Evolutionary conservation across 2,888 invertebrate species (phyloP), one percentile per base, ranked within the genome.

Genomic region (Neoaliturus tenellus): DNA sequence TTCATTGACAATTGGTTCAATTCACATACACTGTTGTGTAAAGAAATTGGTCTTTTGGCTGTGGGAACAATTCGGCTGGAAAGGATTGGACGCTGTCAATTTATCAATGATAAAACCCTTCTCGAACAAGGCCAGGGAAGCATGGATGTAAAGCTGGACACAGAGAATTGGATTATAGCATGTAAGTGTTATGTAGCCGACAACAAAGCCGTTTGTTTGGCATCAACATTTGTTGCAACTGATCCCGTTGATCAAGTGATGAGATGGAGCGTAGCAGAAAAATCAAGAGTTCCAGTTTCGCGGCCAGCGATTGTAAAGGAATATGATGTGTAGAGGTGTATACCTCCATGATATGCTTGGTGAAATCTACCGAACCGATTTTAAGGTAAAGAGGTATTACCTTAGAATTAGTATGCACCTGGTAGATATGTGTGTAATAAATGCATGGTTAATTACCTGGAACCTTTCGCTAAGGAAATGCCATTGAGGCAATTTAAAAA

Each of bases 251-350:
- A 84, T 83, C 86, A 85, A 55, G 85, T 85, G 48, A 84, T 84
- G 69, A 83, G 87, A 12, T 88, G 85, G 87, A 87, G 84, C 83
- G 86, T 87, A 23, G 67, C 48, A 25, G 58, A 80, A 23, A 83
- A 83, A 44, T 25, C 84, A 83, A 80, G 80, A 44, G 39, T 55
- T 55, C 80, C n/a, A 14, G 35, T 58, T 12, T 4, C 58, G 28
- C 6, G 67, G 84, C 86, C 87, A 78, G 85, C 83, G 62, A 86
- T 87, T 25, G 85, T 88, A 14, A 86, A 84, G 83, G 86, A 87
- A 80, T 88, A 88, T 85, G 88, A 89, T 85, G 86, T 85, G 73
- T 87, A 88, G 88, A 48, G 88, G 89, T 1, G 89, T 88, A 6
- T 88, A 89, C 85, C 83, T 89, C 8, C 86, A 87, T 48, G 88